Evolutionary conservation across 2,113 vertebrate genomes (phyloP).

Genomic region (Xenopus borealis): DNA sequence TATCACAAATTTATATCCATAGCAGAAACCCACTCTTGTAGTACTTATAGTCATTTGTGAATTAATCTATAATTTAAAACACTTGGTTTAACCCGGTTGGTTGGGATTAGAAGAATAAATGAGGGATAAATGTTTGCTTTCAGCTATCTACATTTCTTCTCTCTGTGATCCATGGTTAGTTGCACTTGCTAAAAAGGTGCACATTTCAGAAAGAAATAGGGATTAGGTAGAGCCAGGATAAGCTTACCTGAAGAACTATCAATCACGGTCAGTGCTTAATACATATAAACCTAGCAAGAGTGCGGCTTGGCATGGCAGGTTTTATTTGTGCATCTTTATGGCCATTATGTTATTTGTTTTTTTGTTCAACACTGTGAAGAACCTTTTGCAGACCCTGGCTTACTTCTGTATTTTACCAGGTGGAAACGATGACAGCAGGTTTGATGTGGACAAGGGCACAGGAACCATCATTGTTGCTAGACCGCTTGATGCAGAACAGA

Average conservation of each 20-base stretch:
- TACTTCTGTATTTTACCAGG: slow-evolving; percentile 67
- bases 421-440: slow-evolving; percentile 94
- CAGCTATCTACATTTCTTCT: slow-evolving; percentile 1
- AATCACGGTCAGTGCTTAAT: too few species aligned
- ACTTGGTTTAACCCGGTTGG: too few species aligned
- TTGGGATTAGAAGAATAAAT: slow-evolving; percentile 19
- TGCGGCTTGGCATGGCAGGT: too few species aligned
- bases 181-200: slow-evolving; percentile 36
- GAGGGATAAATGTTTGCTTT: slow-evolving; percentile 10
- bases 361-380: neutral
- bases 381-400: neutral
- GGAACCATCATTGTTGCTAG: slow-evolving; percentile 90
- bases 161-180: slow-evolving; percentile 42
- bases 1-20: too few species aligned
- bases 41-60: too few species aligned
- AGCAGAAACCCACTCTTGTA: too few species aligned
- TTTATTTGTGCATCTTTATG: too few species aligned
- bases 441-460: slow-evolving; percentile 93
- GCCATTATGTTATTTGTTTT: neutral
- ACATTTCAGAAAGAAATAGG: neutral
- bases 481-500: slow-evolving; percentile 91
- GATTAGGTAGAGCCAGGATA: neutral
- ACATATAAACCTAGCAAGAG: too few species aligned
- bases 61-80: too few species aligned
- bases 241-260: neutral